Evolutionary conservation across 2,888 invertebrate species (phyloP).

Genomic region (Sepiola atlantica): DNA sequence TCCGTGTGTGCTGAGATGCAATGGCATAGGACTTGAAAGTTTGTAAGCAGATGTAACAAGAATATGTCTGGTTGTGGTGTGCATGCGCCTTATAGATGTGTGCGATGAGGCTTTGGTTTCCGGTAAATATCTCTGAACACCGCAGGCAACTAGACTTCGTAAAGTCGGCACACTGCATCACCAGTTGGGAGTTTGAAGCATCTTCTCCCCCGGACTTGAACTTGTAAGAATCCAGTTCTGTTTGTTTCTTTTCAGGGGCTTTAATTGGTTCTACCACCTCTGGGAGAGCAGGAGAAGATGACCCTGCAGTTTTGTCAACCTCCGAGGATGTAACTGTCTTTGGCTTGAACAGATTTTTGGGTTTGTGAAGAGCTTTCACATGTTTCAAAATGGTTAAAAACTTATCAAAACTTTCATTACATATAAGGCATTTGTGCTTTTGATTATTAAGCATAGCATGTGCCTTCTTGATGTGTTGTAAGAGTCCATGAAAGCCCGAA

Average conservation of each 20-base stretch:
- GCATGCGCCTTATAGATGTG: neutral
- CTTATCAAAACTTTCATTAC: neutral
- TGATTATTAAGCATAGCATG: neutral
- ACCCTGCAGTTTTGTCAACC: neutral
- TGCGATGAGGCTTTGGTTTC: conserved; percentile 32
- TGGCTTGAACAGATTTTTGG: neutral
- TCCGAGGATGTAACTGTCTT: neutral
- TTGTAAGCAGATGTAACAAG: neutral
- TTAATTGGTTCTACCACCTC: no score
- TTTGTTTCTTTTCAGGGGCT: neutral
- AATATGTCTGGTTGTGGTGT: neutral
- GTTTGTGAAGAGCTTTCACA: neutral
- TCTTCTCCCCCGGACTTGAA: neutral
- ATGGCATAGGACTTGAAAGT: neutral
- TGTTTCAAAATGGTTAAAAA: neutral
- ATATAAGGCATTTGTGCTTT: neutral
- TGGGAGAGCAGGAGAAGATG: neutral
- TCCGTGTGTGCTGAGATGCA: neutral
- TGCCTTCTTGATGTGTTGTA: neutral
- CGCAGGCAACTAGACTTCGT: neutral
- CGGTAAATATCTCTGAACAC: neutral
- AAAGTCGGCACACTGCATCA: neutral
- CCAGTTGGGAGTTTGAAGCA: neutral
- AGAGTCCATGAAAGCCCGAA: neutral
- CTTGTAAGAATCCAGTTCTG: neutral